Evolutionary conservation across 2,888 invertebrate genomes (phyloP).

Genomic region (Watsonalla cultraria): DNA sequence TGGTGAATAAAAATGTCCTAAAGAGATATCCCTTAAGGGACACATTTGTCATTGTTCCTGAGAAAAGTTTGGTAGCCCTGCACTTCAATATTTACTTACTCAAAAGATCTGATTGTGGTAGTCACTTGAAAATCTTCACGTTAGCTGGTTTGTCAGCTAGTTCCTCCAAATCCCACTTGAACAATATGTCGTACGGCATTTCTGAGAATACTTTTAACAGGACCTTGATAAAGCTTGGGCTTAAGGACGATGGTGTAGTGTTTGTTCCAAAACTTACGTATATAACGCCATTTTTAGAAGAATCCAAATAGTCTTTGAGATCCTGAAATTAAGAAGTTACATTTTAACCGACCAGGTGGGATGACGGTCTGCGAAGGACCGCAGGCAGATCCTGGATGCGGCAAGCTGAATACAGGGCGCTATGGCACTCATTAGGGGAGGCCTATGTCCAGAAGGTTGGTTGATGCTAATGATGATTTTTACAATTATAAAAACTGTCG

Average conservation of each 20-base stretch:
- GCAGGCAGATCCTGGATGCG: no score
- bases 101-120: conserved; percentile 51
- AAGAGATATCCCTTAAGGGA: no score
- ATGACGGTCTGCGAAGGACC: no score
- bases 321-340: conserved; percentile 26
- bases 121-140: conserved; percentile 44
- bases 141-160: conserved; percentile 31
- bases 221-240: conserved; percentile 23
- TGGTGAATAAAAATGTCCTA: no score
- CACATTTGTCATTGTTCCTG: no score
- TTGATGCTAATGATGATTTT: no score
- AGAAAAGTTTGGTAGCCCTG: no score
- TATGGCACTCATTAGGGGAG: no score
- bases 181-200: conserved; percentile 46
- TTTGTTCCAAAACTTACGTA: conserved; percentile 51
- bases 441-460: no score
- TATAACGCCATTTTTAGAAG: conserved; percentile 40
- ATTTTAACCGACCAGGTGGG: background rate
- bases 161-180: conserved; percentile 46
- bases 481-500: background rate
- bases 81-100: no score
- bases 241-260: conserved; percentile 25
- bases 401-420: no score
- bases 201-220: conserved; percentile 37
- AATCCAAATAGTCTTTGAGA: conserved; percentile 33